These are phyloP conservation scores for Murina feae DNA, from an alignment of 2,113 vertebrate genomes.

Conservation along the genomic window DNA sequence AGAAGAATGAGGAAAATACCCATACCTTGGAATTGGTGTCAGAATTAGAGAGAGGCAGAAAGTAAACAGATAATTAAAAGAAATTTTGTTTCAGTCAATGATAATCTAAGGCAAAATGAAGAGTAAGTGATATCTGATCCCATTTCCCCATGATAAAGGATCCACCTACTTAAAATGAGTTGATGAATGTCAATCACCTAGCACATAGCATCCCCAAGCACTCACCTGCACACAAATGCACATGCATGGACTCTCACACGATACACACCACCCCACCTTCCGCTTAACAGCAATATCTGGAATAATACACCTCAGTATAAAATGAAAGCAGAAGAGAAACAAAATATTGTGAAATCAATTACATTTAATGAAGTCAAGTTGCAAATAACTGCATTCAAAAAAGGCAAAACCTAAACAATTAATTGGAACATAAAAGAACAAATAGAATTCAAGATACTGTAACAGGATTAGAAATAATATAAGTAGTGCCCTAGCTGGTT, in stretches of 20 bases:
- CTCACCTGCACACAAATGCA: not conserved
- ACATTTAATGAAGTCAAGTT: not conserved
- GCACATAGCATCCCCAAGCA: not conserved
- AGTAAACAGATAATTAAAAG: not conserved
- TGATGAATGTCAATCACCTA: not conserved
- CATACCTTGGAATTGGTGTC: not conserved
- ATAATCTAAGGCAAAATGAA: not conserved
- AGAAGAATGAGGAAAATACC: not conserved
- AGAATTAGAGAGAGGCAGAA: not conserved
- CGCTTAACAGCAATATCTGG: not conserved
- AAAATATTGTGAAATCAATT: conserved; percentile 9
- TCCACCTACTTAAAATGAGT: not conserved
- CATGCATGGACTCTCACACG: not conserved
- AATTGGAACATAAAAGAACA: not conserved
- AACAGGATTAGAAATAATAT: not conserved
- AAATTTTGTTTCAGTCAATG: not conserved
- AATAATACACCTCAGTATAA: not conserved
- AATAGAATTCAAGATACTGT: not conserved
- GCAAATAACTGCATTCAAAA: conserved; percentile 33
- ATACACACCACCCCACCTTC: not conserved
- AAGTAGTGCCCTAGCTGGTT: not conserved
- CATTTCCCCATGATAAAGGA: not conserved
- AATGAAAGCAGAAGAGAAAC: not conserved
- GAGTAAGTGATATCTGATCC: not conserved
- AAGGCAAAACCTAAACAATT: conserved; percentile 39